Percentiles rank a stretch among this genome's conserved stretches.
Evolutionary conservation across 2,888 invertebrate genomes (phyloP).

Genomic region (Nemoura dubitans): DNA sequence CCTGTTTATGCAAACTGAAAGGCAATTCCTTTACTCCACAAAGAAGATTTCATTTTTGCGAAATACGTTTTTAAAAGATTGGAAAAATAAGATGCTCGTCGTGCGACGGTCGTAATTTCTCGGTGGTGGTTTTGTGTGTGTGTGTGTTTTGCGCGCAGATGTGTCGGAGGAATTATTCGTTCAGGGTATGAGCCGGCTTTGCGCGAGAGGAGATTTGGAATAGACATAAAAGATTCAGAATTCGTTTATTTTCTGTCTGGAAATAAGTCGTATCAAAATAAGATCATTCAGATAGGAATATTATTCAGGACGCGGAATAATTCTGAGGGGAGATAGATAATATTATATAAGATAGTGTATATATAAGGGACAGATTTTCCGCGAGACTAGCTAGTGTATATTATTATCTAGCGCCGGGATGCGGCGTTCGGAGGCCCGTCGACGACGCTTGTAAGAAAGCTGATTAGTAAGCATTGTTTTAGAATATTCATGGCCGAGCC

Average conservation of each 20-base stretch:
- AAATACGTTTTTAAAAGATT: background rate
- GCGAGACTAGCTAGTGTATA: background rate
- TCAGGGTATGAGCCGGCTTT: background rate
- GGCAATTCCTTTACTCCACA: background rate
- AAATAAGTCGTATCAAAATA: constrained; percentile 33
- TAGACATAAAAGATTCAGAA: constrained; percentile 12
- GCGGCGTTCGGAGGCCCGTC: no score
- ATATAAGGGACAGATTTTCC: constrained; percentile 24
- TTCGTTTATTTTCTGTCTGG: constrained; percentile 24
- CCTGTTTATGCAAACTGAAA: constrained; percentile 7
- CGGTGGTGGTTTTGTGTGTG: background rate
- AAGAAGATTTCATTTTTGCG: background rate
- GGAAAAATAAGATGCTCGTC: background rate
- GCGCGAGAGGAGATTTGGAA: background rate
- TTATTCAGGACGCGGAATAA: constrained; percentile 28
- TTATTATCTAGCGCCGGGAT: background rate
- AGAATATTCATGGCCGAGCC: constrained; percentile 46
- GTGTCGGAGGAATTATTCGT: background rate
- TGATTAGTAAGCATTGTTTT: constrained; percentile 52
- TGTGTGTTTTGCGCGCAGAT: background rate
- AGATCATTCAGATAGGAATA: constrained; percentile 9
- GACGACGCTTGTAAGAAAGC: constrained; percentile 43
- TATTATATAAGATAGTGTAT: no score
- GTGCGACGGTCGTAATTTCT: background rate
- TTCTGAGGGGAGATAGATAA: background rate